Evolutionary conservation across 2,797 vertebrate genomes (phyloP).

Genomic region (Pangasius mekongensis): DNA sequence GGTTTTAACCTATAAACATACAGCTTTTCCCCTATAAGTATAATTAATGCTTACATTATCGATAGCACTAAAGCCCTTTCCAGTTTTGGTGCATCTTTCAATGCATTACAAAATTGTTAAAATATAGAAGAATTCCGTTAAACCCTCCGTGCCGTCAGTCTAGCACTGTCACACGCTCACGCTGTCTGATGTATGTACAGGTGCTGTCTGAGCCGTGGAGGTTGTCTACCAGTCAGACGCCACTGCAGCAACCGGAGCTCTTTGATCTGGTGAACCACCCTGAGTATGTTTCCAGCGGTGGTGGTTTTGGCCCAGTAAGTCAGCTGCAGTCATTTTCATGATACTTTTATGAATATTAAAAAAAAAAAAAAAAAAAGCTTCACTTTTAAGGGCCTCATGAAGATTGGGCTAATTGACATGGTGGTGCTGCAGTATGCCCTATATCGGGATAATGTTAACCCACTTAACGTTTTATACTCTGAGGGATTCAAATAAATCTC

Average conservation of each 20-base stretch:
- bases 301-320: slow-evolving; percentile 96
- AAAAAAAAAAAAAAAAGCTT: neutral
- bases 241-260: slow-evolving; percentile 86
- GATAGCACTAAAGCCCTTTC: neutral
- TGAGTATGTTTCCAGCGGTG: slow-evolving; percentile 85
- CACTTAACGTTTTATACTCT: neutral
- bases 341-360: slow-evolving; percentile 1
- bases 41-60: neutral
- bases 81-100: neutral
- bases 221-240: slow-evolving; percentile 96
- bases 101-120: neutral
- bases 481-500: neutral
- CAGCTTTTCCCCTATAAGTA: neutral
- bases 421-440: neutral
- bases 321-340: neutral
- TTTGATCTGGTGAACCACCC: slow-evolving; percentile 86
- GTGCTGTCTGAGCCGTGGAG: slow-evolving; percentile 95
- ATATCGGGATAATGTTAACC: neutral
- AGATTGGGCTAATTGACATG: neutral
- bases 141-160: neutral
- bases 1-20: neutral
- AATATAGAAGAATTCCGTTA: neutral
- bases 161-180: neutral
- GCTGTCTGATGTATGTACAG: slow-evolving; percentile 66
- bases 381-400: neutral